phyloP scores from a whole-genome alignment of 2,113 vertebrate genomes.

The Bos indicus region DNA sequence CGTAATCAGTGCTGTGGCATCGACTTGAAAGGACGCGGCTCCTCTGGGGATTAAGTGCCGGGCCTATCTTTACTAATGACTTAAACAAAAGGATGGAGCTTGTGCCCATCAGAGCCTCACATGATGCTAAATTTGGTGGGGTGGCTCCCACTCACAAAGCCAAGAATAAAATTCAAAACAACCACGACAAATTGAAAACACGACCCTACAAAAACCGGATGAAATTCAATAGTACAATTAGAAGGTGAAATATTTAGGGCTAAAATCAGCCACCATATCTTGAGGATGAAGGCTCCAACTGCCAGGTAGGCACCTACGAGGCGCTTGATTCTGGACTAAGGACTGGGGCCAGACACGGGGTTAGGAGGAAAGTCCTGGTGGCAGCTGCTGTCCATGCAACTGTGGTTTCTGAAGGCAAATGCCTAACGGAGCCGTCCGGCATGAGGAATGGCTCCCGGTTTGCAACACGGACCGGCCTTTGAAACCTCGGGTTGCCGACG shows the following conservation, averaged over 20 bases:
- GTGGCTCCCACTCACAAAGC: conserved; percentile 30
- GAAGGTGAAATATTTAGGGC: conserved; percentile 44
- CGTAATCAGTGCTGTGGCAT: not conserved
- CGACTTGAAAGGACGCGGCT: not conserved
- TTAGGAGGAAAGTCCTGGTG: not conserved
- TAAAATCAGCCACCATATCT: not conserved
- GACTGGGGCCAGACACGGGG: not conserved
- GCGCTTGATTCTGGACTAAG: not conserved
- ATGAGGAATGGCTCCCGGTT: not conserved
- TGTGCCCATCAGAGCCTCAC: not conserved
- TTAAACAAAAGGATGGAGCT: conserved; percentile 8
- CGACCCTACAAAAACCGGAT: conserved; percentile 21
- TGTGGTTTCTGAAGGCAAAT: not conserved
- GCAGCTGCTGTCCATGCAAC: accelerated
- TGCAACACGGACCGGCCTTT: not conserved
- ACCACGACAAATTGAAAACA: conserved; percentile 68
- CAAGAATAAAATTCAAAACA: conserved; percentile 66
- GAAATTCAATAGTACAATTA: conserved; percentile 60
- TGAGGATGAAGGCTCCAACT: not conserved
- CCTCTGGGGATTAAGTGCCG: not conserved
- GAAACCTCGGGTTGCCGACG: not conserved
- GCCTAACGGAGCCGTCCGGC: not conserved
- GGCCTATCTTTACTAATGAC: not conserved
- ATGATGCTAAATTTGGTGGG: conserved; percentile 51
- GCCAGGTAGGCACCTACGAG: not conserved